A percentile compares a stretch with the other conserved stretches of the same genome.
phyloP scores from a whole-genome alignment of 2,113 vertebrate genomes.

The Misgurnus mizolepis region DNA sequence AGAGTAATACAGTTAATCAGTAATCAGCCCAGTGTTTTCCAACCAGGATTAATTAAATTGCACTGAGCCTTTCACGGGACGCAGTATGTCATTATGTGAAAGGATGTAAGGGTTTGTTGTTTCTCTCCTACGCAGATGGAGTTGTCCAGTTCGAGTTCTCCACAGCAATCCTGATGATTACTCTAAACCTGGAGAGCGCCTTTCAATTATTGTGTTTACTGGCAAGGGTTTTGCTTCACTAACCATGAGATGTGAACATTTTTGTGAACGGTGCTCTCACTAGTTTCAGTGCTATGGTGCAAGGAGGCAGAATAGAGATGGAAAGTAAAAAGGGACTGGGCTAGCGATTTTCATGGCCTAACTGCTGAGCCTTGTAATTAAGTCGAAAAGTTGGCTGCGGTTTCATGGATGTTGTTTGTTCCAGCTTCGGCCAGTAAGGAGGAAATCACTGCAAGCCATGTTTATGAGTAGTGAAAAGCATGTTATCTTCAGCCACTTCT shows the following conservation, averaged over 20 bases:
- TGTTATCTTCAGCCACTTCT: constrained; percentile 22
- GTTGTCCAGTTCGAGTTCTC: constrained; percentile 53
- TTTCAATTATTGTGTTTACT: constrained; percentile 60
- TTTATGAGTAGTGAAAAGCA: constrained; percentile 19
- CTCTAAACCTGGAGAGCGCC: constrained; percentile 64
- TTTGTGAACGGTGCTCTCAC: constrained; percentile 53
- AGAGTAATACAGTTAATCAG: neutral
- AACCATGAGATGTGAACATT: constrained; percentile 51
- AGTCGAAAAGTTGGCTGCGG: constrained; percentile 61
- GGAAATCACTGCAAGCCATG: constrained; percentile 38
- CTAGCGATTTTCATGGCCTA: constrained; percentile 15
- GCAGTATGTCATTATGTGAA: constrained; percentile 24
- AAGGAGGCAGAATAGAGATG: constrained; percentile 47
- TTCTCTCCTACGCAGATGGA: constrained; percentile 36
- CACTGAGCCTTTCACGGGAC: neutral
- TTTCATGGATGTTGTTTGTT: constrained; percentile 44
- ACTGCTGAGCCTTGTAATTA: constrained; percentile 60
- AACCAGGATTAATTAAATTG: constrained; percentile 29
- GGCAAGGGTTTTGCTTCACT: constrained; percentile 41
- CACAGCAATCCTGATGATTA: constrained; percentile 56
- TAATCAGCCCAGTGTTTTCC: constrained; percentile 7
- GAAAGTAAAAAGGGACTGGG: neutral
- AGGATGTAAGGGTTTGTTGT: constrained; percentile 3
- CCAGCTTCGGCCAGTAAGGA: constrained; percentile 51
- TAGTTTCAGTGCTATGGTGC: constrained; percentile 59